Conservation (phyloP, 2,113 vertebrate species). For the Cheirogaleus medius region DNA sequence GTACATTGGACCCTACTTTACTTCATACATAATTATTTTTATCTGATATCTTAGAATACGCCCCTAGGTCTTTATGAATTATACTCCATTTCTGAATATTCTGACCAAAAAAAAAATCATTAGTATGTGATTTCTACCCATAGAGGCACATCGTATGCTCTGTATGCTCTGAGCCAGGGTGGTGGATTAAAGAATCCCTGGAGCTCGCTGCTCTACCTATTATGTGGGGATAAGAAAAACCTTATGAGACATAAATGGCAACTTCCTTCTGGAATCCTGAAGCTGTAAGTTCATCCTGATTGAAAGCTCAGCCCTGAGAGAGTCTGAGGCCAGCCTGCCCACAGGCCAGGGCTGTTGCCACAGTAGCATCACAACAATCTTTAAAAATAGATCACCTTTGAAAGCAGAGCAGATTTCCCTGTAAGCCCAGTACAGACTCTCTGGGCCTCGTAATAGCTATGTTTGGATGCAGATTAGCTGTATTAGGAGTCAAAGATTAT, state of each 20-base stretch:
- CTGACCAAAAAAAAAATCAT: background rate
- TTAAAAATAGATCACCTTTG: conserved; percentile 46
- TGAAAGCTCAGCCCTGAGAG: background rate
- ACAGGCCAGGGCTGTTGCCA: background rate
- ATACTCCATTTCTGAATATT: background rate
- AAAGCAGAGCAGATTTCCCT: background rate
- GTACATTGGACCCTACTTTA: background rate
- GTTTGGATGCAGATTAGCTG: background rate
- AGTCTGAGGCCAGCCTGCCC: background rate
- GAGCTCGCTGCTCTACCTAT: background rate
- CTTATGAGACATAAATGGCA: background rate
- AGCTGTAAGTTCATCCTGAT: background rate
- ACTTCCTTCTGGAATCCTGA: background rate
- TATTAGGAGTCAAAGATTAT: background rate
- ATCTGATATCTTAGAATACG: background rate
- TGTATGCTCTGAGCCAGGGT: background rate
- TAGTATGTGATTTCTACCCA: background rate
- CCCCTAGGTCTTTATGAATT: background rate
- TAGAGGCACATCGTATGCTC: background rate
- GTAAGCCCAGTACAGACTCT: background rate
- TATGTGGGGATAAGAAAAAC: background rate
- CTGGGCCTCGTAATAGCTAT: background rate
- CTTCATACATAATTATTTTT: background rate
- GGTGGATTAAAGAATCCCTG: background rate
- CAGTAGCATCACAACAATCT: background rate